These are phyloP conservation scores for Sigmodon hispidus DNA, from an alignment of 2,113 vertebrate genomes.

Conservation along the genomic window DNA sequence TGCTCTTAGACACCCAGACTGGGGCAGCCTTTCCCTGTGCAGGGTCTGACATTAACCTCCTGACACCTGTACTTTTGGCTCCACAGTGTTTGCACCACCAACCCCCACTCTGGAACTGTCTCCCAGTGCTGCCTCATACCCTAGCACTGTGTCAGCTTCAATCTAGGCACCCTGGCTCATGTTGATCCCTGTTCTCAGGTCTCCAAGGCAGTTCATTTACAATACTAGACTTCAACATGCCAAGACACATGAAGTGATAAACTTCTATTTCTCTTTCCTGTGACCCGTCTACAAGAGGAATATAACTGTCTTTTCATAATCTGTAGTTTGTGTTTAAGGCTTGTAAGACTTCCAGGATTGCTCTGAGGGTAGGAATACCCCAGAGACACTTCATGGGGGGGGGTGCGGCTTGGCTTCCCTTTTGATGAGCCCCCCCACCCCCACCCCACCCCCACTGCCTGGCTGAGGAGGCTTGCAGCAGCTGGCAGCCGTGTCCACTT, in stretches of 20 bases:
- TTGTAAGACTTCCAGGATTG: neutral
- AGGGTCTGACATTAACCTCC: no score
- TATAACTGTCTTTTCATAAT: neutral
- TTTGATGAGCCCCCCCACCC: neutral
- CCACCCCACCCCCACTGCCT: no score
- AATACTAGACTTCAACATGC: neutral
- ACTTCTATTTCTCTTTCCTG: neutral
- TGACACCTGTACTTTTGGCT: neutral
- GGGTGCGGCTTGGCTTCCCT: neutral
- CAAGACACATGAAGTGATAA: neutral
- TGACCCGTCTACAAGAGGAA: neutral
- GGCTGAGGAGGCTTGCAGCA: neutral
- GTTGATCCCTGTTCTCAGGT: neutral
- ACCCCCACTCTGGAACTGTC: neutral
- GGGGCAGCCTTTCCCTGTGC: neutral
- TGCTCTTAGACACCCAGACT: neutral
- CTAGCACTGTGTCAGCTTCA: neutral
- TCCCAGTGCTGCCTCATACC: neutral
- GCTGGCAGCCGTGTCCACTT: neutral
- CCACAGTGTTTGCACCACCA: neutral
- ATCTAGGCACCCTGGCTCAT: neutral
- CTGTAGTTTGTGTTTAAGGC: neutral
- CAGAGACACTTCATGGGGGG: neutral
- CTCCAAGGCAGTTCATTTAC: neutral
- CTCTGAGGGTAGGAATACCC: no score